Evolutionary conservation across 2,888 invertebrate species (phyloP), one percentile per base, ranked within the genome.

Genomic region (Aethes cnicana): DNA sequence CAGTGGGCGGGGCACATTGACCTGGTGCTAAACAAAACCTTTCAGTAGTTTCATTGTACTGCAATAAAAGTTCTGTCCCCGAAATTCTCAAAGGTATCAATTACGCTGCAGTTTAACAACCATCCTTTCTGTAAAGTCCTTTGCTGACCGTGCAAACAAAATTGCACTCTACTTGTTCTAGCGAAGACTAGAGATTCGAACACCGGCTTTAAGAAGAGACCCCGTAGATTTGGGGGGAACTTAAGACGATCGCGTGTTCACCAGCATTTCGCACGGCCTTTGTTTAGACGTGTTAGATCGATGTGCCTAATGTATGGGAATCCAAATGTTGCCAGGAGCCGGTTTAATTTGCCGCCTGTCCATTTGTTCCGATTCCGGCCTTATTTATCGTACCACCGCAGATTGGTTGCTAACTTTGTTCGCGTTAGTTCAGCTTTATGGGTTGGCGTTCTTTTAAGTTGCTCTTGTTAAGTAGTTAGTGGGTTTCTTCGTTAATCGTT

Each of bases 341-440:
- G 76, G 81, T 82, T 85, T 86, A 88, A 88, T 87, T 88, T 82
- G 81, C 83, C 80, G 79, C 74, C 76, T 85, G 88, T 87, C 86
- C 86, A 88, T 88, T 88, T 77, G 82, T 86, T 86, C 82, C 86
- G 86, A 88, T 89, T 86, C 77, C 69, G 71, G 68, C 68, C 73
- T 81, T 85, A 86, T 88, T 88, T 88, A 88, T 87, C 70, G 85
- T 72, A 66, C 68, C 69, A 62, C 61, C 59, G 63, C 66, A 72
- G 72, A 83, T 84, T 81, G 81, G 74, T 69, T 73, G 53, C 36
- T 36, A 47, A 53, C 33, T 48, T 47, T 35, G 53, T 53, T 53
- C 20, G 18, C 30, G 46, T 39, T 52, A 46, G 44, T 52, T 42
- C 42, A 42, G 39, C 39, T 37, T 65, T 65, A 56, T 55, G 53